phyloP scores from a whole-genome alignment of 2,888 invertebrate genomes.

The Eupithecia inturbata region DNA sequence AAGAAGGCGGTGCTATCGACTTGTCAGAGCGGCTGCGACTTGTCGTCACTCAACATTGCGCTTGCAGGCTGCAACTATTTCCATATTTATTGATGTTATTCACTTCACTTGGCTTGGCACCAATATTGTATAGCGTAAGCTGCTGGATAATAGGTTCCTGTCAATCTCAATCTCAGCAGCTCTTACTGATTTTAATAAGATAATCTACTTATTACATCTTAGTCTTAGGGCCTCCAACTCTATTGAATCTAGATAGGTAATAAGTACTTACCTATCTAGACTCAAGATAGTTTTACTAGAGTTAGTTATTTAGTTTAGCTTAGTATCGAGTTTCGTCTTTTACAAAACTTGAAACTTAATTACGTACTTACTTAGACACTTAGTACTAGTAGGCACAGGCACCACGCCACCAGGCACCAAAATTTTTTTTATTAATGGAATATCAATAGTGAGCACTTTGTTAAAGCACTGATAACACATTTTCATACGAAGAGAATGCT shows the following conservation, averaged over 20 bases:
- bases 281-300: too few relatives aligned
- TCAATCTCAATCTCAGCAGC: constrained; percentile 21
- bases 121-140: constrained; percentile 28
- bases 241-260: neutral
- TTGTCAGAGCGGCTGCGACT: constrained; percentile 40
- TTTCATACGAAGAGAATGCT: constrained; percentile 33
- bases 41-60: constrained; percentile 45
- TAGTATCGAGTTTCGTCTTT: neutral
- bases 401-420: neutral
- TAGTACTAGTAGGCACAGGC: neutral
- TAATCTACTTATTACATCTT: constrained; percentile 13
- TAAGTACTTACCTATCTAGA: neutral
- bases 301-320: neutral
- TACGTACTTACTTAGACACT: neutral
- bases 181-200: constrained; percentile 18
- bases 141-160: constrained; percentile 28
- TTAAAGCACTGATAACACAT: constrained; percentile 17
- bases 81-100: constrained; percentile 40
- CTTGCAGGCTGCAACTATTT: constrained; percentile 39
- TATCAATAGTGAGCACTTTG: constrained; percentile 14
- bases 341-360: neutral
- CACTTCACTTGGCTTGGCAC: constrained; percentile 32
- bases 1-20: constrained; percentile 45
- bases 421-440: neutral
- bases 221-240: neutral